Base-by-base conservation (phyloP, 2,888 invertebrate species). In the Agelastica alni region DNA sequence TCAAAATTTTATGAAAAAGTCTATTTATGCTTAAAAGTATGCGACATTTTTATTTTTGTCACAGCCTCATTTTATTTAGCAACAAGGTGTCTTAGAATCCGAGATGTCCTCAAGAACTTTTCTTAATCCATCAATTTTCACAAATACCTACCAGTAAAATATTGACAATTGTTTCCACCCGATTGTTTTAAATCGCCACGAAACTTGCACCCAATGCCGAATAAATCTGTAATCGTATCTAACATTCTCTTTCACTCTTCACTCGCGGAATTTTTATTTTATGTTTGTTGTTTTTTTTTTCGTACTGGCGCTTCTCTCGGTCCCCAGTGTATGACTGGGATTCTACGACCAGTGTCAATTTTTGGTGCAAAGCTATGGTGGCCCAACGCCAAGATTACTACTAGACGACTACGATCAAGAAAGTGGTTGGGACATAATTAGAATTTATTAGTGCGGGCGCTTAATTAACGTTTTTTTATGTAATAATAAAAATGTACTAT, bases 161-260 rank as follows among this genome's bases (percentile, higher is more conserved):
- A 46, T 10, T 7, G 32, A 4, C 30, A 39, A 47, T 47, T 49
- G 45, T 36, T 52, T 20, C 59, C 46, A 22, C 67, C 64, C 58
- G 62, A 66, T 53, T 63, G 61, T 51, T 63, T 60, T 56, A 69
- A 46, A 36, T 46, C 46, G 62, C 56, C 65, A 46, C 41, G 58
- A 64, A 69, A 70, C 59, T 68, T 69, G 65, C 72, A 73, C 65
- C 70, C 36, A 10, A 46, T 26, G 26, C 46, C 72, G 62, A 73
- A 65, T 58, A 74, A 59, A 46, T 72, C 71, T 62, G 71, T 71
- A 42, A 75, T 66, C 49, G 70, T 67, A 71, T 75, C 73, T 73
- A 75, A 73, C 75, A 75, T 75, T 66, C 69, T 74, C 73, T 61
- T 56, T 53, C 51, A 54, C 51, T 58, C 41, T 56, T 55, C 62